A percentile compares a stretch with the other conserved stretches of the same genome.
Evolutionary conservation across 2,113 vertebrate genomes (phyloP).

Genomic region (Anguilla japonica): DNA sequence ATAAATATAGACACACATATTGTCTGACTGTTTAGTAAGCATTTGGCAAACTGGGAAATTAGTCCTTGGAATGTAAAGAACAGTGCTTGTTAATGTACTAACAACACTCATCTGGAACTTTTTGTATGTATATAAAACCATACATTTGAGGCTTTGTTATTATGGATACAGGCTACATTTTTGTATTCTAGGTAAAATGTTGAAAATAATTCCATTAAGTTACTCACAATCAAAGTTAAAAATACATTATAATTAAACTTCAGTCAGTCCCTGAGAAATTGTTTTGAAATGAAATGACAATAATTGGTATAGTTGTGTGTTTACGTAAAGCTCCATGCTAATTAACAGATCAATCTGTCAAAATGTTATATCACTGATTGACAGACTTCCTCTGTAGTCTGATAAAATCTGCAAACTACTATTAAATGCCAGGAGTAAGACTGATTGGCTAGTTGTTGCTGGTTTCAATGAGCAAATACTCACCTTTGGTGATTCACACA

Average conservation of each 20-base stretch:
- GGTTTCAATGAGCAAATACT: slow-evolving; percentile 47
- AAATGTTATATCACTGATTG: slow-evolving; percentile 42
- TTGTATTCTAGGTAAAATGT: background rate
- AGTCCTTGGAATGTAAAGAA: background rate
- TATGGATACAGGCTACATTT: background rate
- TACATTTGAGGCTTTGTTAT: background rate
- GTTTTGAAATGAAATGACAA: background rate
- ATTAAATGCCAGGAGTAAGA: slow-evolving; percentile 44
- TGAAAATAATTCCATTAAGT: background rate
- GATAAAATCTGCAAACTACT: slow-evolving; percentile 41
- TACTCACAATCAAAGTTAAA: background rate
- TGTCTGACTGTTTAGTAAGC: slow-evolving; percentile 16
- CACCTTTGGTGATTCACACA: slow-evolving; percentile 46
- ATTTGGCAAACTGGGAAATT: background rate
- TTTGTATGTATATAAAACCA: background rate
- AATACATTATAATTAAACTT: background rate
- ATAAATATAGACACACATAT: background rate
- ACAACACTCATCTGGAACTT: background rate
- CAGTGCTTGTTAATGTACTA: slow-evolving; percentile 7
- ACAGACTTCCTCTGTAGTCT: slow-evolving; percentile 12
- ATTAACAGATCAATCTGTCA: slow-evolving; percentile 31
- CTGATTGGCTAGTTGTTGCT: slow-evolving; percentile 51
- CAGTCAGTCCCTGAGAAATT: background rate
- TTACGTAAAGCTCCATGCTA: background rate
- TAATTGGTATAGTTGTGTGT: background rate